A percentile compares a stretch with the other conserved stretches of the same genome.
Evolutionary conservation across 2,888 invertebrate genomes (phyloP).

Genomic region (Escarpia spicata): DNA sequence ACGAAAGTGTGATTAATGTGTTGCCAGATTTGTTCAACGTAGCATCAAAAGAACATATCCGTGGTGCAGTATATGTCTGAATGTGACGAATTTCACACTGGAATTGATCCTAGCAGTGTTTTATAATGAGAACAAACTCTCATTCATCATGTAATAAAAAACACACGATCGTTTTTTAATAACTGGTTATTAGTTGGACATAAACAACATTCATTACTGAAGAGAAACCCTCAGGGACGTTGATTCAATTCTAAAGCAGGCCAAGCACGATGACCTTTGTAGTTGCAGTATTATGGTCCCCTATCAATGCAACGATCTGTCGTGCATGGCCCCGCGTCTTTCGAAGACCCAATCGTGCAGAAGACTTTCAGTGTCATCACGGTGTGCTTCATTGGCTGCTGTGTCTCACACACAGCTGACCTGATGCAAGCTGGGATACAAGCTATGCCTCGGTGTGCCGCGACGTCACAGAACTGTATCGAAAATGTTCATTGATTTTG

Average conservation of each 20-base stretch:
- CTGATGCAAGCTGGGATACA: conserved; percentile 6
- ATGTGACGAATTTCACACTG: neutral
- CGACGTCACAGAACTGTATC: conserved; percentile 48
- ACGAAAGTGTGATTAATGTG: neutral
- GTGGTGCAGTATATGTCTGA: neutral
- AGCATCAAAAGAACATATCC: neutral
- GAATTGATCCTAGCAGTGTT: neutral
- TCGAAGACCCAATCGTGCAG: neutral
- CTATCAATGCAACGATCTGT: neutral
- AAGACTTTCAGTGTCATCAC: neutral
- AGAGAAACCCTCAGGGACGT: neutral
- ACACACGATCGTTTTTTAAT: neutral
- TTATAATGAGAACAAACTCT: neutral
- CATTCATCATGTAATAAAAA: neutral
- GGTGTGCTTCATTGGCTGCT: neutral
- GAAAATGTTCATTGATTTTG: conserved; percentile 61
- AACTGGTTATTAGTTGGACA: neutral
- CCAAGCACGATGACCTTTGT: neutral
- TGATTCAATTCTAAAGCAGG: too few relatives aligned
- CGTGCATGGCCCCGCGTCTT: neutral
- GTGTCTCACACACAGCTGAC: neutral
- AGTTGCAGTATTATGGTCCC: neutral
- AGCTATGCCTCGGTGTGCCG: neutral
- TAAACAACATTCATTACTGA: neutral
- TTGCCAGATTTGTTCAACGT: neutral